Base-by-base conservation (phyloP, 1,140 invertebrate genomes). In the Tribolium castaneum region DNA sequence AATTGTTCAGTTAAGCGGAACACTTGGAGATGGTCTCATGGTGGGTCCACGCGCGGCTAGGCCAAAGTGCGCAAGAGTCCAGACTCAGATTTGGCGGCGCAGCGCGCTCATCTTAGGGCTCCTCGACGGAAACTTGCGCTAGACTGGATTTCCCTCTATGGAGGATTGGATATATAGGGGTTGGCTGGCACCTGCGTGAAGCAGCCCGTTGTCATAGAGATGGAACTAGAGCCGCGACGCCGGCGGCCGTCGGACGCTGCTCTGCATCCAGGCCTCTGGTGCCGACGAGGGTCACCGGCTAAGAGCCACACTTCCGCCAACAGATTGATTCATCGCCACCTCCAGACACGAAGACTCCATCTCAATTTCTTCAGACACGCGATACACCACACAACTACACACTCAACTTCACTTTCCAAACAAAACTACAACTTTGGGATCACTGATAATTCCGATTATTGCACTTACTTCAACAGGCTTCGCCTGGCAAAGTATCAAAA, bases 141-240 rank as follows among this genome's bases (percentile, higher is more conserved):
- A 51, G 66, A 82, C 81, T 82, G 80, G 59, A 77, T 80, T 39
- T 74, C 74, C 49, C 30, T 74, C 54, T 74, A 73, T 56, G 72
- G 50, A 59, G 54, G 34, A 76, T 75, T 59, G 59, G 45, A 72
- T 73, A 76, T 82, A 82, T 82, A 82, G 51, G 76, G 78, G 81
- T 78, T 62, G 78, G 50, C 78, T 76, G 80, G 81, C 80, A 81
- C 80, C 81, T 81, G 80, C 81, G 81, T 81, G 78, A 52, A 80
- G 59, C 16, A 71, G 54, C 70, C 78, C 76, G 79, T 81, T 77
- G 80, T 78, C 76, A 81, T 80, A 81, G 76, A 70, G 80, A 80
- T 76, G 78, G 80, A 54, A 51, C 76, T 45, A 71, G 54, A 77
- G 75, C 78, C 71, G 50, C 75, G 81, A 76, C 81, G 79, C 79